These are phyloP conservation scores for Chloropsis hardwickii DNA, from an alignment of 2,113 vertebrate genomes.

Conservation along the genomic window DNA sequence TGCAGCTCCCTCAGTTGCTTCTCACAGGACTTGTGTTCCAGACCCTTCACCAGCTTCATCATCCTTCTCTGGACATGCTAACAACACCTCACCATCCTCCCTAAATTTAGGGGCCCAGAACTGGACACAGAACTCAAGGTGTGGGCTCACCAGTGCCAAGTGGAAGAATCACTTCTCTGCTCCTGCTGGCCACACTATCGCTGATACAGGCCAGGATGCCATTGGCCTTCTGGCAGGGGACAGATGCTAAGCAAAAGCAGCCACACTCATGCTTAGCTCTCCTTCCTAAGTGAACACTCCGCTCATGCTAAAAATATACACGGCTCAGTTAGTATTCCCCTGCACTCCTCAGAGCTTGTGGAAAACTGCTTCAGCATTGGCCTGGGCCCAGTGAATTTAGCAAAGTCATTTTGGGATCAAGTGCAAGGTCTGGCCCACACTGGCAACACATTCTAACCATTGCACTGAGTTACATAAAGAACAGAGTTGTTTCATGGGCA, in stretches of 20 bases:
- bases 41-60: neutral
- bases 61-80: neutral
- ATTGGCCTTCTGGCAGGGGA: neutral
- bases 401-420: neutral
- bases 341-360: neutral
- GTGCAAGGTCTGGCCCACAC: neutral
- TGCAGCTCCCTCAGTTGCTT: rapidly evolving
- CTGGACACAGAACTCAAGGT: neutral
- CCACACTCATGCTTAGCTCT: neutral
- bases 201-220: neutral
- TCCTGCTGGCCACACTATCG: neutral
- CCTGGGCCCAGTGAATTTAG: neutral
- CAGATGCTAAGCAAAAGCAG: neutral
- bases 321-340: neutral
- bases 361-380: neutral
- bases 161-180: neutral
- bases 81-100: neutral
- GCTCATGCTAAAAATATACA: neutral
- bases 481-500: rapidly evolving
- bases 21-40: neutral
- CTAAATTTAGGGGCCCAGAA: neutral
- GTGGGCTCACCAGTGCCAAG: neutral
- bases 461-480: neutral
- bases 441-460: neutral
- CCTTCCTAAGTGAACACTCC: neutral